Evolutionary conservation across 2,888 invertebrate species (phyloP).

Genomic region (Mycalesis mineus): DNA sequence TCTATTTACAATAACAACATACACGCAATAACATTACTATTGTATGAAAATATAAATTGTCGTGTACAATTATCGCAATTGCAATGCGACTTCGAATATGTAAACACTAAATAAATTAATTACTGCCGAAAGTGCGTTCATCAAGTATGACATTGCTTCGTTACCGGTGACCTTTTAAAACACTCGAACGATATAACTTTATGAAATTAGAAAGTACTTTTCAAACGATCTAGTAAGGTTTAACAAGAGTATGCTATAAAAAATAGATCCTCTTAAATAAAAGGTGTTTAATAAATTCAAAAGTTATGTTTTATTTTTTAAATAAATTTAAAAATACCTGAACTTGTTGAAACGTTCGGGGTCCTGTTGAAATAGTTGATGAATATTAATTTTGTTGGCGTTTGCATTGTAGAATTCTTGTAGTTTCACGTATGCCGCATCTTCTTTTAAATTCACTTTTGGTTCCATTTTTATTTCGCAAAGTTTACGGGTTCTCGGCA

Average conservation of each 20-base stretch:
- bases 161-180: constrained; percentile 50
- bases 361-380: constrained; percentile 89
- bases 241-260: neutral
- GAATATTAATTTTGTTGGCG: constrained; percentile 87
- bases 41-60: too few relatives aligned
- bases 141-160: constrained; percentile 31
- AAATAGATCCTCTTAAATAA: neutral
- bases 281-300: neutral
- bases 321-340: constrained; percentile 78
- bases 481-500: constrained; percentile 38
- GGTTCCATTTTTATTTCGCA: constrained; percentile 60
- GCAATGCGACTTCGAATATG: too few relatives aligned
- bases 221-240: neutral
- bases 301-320: neutral
- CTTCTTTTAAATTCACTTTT: constrained; percentile 68
- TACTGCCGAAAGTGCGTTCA: neutral
- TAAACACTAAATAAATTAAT: too few relatives aligned
- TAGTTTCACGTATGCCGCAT: constrained; percentile 86
- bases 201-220: constrained; percentile 10
- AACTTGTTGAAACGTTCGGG: constrained; percentile 90
- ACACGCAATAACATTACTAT: too few relatives aligned
- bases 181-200: constrained; percentile 11
- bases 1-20: too few relatives aligned
- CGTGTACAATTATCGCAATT: too few relatives aligned
- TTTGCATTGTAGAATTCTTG: constrained; percentile 85